Evolutionary conservation across 2,113 vertebrate genomes (phyloP), one percentile per base, ranked within the genome.

Genomic region (Turnix velox): DNA sequence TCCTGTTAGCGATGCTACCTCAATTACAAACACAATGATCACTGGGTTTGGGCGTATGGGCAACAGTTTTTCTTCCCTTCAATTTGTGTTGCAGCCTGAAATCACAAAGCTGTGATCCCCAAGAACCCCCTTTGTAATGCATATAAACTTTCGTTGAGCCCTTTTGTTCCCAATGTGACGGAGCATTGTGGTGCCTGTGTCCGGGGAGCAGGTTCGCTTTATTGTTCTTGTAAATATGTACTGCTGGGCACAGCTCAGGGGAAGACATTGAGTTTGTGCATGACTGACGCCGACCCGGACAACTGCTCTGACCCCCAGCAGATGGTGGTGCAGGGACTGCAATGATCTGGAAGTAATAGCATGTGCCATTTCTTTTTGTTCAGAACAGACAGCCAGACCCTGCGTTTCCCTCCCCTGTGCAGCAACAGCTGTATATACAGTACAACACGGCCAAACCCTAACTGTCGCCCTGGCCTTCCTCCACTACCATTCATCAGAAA

Each of bases 321-420:
- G 98, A 98, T 98, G 98, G 98, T 98, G 97, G 96, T 97, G 97
- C 98, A 98, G 98, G 97, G 96, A 96, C 97, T 98, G 98, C 97
- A 96, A 96, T 98, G 97, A 98, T 98, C 98, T 98, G 97, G 97
- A 98, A 98, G 98, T 98, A 98, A 98, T 98, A 98, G 97, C 97
- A 98, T 98, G 98, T 98, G 98, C 98, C 98, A 97, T 97, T 98
- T 98, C 98, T 98, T 98, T 98, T 98, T 98, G 98, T 99, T 97
- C 98, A 97, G 97, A 96, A 97, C 88, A 93, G 97, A 94, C 96
- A 93, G 98, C 96, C 94, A 95, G 97, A 96, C 96, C 96, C 91
- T 91, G 85, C 11, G 18, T 89, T 95, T 92, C 96, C 92, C 94
- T 92, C 86, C 89, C 94, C 92, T 90, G 82, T 1, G 51, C 40